Conservation (phyloP, 2,113 vertebrate genomes). For the Toxotes jaculatrix region DNA sequence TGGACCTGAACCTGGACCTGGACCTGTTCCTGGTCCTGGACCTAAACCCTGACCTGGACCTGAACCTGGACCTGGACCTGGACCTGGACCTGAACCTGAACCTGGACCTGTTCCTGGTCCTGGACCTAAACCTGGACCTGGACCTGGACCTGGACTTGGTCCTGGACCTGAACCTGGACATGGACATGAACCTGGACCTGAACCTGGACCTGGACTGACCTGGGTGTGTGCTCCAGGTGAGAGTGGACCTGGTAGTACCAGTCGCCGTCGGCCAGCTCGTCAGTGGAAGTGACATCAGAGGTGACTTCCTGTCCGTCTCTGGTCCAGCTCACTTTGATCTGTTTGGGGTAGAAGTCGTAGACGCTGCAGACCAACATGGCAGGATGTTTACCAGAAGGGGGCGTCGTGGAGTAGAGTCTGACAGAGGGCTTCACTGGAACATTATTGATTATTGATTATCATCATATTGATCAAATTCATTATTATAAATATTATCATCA, state of each 20-base stretch:
- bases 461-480: neutral
- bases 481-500: too few species aligned
- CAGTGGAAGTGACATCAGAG: constrained; percentile 60
- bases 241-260: constrained; percentile 74
- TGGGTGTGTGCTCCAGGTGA: constrained; percentile 64
- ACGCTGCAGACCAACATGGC: constrained; percentile 68
- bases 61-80: neutral
- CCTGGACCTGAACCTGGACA: neutral
- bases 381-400: neutral
- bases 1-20: neutral
- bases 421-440: constrained; percentile 27
- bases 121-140: too few species aligned
- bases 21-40: too few species aligned
- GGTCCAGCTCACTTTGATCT: constrained; percentile 44
- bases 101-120: too few species aligned
- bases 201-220: constrained; percentile 10
- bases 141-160: constrained; percentile 4
- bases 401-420: accelerated
- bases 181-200: neutral
- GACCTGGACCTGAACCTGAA: neutral
- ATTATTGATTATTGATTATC: too few species aligned
- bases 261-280: constrained; percentile 48
- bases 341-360: constrained; percentile 65
- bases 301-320: constrained; percentile 49
- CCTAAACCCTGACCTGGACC: neutral